These are phyloP conservation scores for Aplocera efformata DNA, from an alignment of 2,888 invertebrate genomes.

Conservation along the genomic window DNA sequence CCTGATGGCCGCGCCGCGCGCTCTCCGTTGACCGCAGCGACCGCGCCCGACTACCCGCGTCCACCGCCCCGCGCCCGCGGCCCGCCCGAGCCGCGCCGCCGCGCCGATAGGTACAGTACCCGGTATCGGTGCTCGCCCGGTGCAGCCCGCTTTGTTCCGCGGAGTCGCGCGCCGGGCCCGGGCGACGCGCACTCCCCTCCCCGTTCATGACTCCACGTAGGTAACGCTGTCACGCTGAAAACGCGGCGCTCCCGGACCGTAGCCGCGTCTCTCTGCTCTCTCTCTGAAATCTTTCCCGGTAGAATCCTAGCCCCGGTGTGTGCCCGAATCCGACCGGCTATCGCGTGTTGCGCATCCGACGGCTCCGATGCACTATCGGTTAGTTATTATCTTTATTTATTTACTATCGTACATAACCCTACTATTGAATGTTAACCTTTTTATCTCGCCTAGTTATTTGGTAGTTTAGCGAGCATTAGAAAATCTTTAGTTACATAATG, in stretches of 20 bases:
- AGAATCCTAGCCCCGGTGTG: conserved; percentile 42
- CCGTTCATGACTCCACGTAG: conserved; percentile 59
- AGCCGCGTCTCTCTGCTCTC: conserved; percentile 39
- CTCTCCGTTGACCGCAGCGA: conserved; percentile 59
- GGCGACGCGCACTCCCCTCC: conserved; percentile 42
- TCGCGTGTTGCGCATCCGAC: conserved; percentile 73
- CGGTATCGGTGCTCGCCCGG: conserved; percentile 31
- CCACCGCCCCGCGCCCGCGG: conserved; percentile 16
- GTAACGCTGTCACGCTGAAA: conserved; percentile 53
- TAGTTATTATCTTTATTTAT: conserved; percentile 45
- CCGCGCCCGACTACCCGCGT: conserved; percentile 35
- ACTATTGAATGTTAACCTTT: conserved; percentile 8
- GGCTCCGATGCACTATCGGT: conserved; percentile 76
- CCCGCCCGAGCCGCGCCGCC: conserved; percentile 17
- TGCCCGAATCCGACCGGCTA: conserved; percentile 50
- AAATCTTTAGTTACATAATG: conserved; percentile 48
- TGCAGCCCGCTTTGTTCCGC: conserved; percentile 46
- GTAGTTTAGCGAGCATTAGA: conserved; percentile 5
- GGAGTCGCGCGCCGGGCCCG: conserved; percentile 40
- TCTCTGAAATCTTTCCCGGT: conserved; percentile 41
- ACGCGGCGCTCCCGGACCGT: conserved; percentile 44
- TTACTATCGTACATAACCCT: conserved; percentile 16
- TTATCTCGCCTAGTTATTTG: neutral
- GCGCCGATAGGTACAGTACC: conserved; percentile 56
- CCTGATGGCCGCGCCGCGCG: conserved; percentile 71